Percentiles rank a stretch among this genome's conserved stretches.
These are phyloP conservation scores for Protonemura montana DNA, from an alignment of 2,888 invertebrate species.

Conservation along the genomic window DNA sequence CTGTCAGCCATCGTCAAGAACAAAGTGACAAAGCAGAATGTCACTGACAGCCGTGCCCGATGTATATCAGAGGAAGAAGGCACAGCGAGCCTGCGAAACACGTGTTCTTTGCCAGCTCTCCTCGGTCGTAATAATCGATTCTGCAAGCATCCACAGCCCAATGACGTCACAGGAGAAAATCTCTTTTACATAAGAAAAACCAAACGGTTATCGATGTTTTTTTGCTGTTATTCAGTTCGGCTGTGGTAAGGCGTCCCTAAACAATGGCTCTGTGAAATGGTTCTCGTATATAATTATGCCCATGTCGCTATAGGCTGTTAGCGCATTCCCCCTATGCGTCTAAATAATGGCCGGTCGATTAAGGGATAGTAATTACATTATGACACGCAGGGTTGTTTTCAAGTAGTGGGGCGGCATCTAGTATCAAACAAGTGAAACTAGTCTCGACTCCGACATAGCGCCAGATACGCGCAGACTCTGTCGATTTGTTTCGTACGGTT, in stretches of 20 bases:
- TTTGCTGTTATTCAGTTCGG: not conserved
- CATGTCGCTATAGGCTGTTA: not conserved
- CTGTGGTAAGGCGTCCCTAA: not conserved
- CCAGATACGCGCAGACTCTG: not conserved
- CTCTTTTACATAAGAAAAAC: not conserved
- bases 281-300: not conserved
- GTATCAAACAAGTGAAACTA: not conserved
- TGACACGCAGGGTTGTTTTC: slow-evolving; percentile 13
- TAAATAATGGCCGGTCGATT: slow-evolving; percentile 13
- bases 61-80: not conserved
- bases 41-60: not conserved
- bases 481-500: not conserved
- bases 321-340: slow-evolving; percentile 39
- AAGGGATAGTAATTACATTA: slow-evolving; percentile 9
- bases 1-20: too few relatives aligned
- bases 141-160: not conserved
- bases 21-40: not conserved
- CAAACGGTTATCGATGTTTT: not conserved
- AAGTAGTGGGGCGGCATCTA: not conserved
- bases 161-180: not conserved
- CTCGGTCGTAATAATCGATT: not conserved
- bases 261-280: not conserved
- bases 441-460: not conserved
- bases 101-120: not conserved
- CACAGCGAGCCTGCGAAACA: not conserved